Base-by-base conservation (phyloP, 2,113 vertebrate genomes). In the Amblyornis subalaris region DNA sequence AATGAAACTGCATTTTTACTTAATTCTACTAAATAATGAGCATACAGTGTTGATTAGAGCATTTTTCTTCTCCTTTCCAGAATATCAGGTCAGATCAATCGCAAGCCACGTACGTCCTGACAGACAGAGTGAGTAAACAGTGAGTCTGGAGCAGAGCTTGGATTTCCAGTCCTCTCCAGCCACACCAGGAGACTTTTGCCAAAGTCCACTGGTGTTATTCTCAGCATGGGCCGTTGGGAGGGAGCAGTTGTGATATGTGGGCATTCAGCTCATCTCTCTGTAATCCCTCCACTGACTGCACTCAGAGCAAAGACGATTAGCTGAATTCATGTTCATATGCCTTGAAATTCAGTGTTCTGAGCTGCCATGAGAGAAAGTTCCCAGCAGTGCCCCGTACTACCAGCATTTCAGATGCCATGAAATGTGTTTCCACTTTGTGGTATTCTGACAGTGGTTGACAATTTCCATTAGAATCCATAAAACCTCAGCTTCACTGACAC, bases 101-200 rank as follows among this genome's bases (percentile, higher is more conserved):
- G 99, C 99, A 18, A 99, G 98, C 97, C 99, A 99, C 4, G 99
- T 99, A 3, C 99, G 99, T 88, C 99, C 99, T 36, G 99, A 99
- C 96, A 98, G 99, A 94, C 99, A 99, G 96, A 99, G 99, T 99
- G 96, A 98, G 99, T 98, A 44, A 61, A 13, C n/a, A 86, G 62
- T 61, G 74, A 44, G 57, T 24, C 26, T 58, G 84, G 29, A 94
- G 36, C 35, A 55, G 42, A 35, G 55, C 16, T 35, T 57, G 87
- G 17, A 2, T 81, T 93, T 55, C 51, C 40, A 83, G 16, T 58
- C 36, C 67, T 65, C n/a, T 20, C 4, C 50, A 66, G 44, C 19
- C 36, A 10, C 10, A 1, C 42, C 29, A 24, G 16, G 44, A 79
- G 45, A 23, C 21, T 57, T 61, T 7, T 6, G 7, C 18, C 13